These are phyloP conservation scores for Ictidomys tridecemlineatus DNA, from an alignment of 2,113 vertebrate genomes.

Conservation along the genomic window DNA sequence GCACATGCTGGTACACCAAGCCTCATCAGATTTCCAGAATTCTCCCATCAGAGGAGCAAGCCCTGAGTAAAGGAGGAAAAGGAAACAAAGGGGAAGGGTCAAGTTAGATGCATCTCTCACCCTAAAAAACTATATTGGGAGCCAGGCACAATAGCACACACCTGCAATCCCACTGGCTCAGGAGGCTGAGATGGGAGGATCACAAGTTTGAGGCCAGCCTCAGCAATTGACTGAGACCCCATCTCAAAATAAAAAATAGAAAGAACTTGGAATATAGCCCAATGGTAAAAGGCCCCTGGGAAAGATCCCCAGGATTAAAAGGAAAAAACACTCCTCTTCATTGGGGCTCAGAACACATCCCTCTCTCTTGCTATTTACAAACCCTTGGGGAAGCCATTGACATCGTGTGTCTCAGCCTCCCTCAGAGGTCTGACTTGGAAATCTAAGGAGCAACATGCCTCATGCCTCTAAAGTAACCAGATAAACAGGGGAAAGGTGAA, in stretches of 20 bases:
- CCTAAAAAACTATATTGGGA: not conserved
- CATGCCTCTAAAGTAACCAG: not conserved
- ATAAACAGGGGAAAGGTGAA: not conserved
- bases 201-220: no score
- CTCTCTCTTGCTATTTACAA: not conserved
- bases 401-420: not conserved
- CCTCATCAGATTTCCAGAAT: not conserved
- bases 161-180: no score
- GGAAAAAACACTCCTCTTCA: no score
- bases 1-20: not conserved
- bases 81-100: no score
- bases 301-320: no score
- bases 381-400: not conserved
- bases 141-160: no score
- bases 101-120: no score
- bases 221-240: no score
- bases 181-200: no score
- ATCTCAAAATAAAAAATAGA: no score
- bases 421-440: not conserved
- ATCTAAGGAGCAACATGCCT: not conserved
- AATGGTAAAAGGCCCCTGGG: no score
- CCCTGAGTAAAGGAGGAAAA: not conserved
- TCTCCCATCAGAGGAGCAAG: not conserved
- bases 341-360: not conserved
- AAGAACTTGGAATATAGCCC: no score